A percentile compares a stretch with the other conserved stretches of the same genome.
Conservation (phyloP, 2,888 invertebrate genomes). For the Diaphora mendica region DNA sequence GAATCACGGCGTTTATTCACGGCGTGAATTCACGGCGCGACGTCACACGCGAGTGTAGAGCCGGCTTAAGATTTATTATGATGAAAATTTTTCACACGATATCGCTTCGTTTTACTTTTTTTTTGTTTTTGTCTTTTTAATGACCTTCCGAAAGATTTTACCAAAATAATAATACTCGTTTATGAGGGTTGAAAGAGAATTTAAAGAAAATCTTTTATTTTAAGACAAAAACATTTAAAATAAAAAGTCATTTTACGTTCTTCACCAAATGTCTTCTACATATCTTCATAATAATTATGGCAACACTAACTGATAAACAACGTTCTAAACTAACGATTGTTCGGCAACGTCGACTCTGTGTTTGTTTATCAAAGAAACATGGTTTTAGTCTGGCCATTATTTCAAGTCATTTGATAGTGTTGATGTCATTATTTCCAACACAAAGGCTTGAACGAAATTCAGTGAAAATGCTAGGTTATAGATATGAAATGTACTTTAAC, state of each 20-base stretch:
- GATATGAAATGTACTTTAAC: neutral
- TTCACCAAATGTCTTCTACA: constrained; percentile 33
- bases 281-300: constrained; percentile 15
- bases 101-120: too few relatives aligned
- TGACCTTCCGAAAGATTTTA: neutral
- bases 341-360: constrained; percentile 45
- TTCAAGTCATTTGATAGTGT: constrained; percentile 29
- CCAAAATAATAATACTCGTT: neutral
- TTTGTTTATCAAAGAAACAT: constrained; percentile 32
- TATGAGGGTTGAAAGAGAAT: neutral
- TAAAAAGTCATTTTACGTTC: too few relatives aligned
- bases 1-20: too few relatives aligned
- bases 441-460: neutral
- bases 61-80: too few relatives aligned
- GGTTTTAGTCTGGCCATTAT: constrained; percentile 7
- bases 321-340: constrained; percentile 50
- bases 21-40: too few relatives aligned
- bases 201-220: neutral
- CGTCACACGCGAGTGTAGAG: too few relatives aligned
- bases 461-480: neutral
- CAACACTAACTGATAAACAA: constrained; percentile 43
- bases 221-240: neutral
- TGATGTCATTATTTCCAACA: neutral
- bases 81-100: too few relatives aligned
- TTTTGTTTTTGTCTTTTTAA: neutral